These are phyloP conservation scores for Allobates femoralis DNA, from an alignment of 2,797 vertebrate species.

Conservation along the genomic window DNA sequence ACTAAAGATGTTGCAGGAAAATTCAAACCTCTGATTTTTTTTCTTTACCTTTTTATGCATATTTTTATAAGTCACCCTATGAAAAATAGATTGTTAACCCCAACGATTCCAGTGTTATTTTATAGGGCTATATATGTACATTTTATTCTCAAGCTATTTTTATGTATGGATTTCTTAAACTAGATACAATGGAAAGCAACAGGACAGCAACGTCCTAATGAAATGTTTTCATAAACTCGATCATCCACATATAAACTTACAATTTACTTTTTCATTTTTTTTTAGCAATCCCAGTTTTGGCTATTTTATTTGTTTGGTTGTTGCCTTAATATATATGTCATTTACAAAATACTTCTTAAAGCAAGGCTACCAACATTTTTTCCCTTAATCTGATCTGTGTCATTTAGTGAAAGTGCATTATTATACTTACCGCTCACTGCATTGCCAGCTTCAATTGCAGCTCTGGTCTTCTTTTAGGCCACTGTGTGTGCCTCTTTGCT, in stretches of 20 bases:
- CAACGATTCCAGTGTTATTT: conserved; percentile 13
- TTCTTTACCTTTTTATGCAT: not conserved
- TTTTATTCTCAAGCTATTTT: not conserved
- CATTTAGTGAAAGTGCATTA: no score
- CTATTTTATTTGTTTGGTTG: not conserved
- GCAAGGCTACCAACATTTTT: no score
- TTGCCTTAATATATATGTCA: not conserved
- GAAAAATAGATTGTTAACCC: not conserved
- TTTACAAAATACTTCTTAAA: no score
- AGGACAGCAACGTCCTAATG: not conserved
- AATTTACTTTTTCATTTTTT: not conserved
- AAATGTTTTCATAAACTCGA: not conserved
- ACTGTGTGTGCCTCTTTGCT: no score
- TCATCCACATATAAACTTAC: not conserved
- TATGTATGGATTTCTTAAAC: not conserved
- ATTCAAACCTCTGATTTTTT: not conserved
- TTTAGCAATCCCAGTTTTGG: not conserved
- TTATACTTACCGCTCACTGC: no score
- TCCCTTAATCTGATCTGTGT: no score
- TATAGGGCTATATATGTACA: not conserved
- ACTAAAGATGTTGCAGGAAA: not conserved
- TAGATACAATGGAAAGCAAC: not conserved
- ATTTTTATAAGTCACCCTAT: conserved; percentile 7
- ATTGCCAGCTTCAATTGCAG: no score
- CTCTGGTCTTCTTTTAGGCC: no score